Conservation (phyloP, 1,140 invertebrate genomes). For the Mesaphorura yosii region DNA sequence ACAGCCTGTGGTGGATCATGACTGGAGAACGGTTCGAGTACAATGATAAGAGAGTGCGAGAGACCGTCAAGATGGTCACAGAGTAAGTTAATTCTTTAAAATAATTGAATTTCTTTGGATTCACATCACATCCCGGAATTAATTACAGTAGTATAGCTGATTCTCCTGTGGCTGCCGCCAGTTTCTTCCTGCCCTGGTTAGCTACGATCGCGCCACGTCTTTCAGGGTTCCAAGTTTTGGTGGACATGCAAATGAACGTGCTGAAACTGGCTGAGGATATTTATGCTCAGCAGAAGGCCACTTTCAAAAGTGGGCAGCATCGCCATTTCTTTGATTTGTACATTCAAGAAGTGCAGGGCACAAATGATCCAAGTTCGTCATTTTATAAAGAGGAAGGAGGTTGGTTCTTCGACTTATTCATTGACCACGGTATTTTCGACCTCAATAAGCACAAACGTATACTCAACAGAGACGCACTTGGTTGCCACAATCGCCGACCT, state of each 20-base stretch:
- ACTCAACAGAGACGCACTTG: neutral
- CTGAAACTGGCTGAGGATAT: neutral
- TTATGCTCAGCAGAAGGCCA: neutral
- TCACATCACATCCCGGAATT: neutral
- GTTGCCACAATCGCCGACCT: neutral
- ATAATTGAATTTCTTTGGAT: no score
- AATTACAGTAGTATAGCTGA: neutral
- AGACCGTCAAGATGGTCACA: neutral
- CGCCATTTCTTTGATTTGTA: slow-evolving; percentile 11
- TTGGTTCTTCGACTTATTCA: no score
- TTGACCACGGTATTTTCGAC: no score
- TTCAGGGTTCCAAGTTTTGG: slow-evolving; percentile 61
- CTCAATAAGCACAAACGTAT: no score
- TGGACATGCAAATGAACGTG: neutral
- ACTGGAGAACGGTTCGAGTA: neutral
- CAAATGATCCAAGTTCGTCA: no score
- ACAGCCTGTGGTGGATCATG: slow-evolving; percentile 12
- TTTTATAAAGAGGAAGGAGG: no score
- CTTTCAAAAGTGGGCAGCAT: neutral
- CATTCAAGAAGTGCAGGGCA: no score
- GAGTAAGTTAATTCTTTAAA: no score
- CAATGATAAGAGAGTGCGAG: slow-evolving; percentile 1
- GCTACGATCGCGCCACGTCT: slow-evolving; percentile 46
- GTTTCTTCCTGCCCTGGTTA: slow-evolving; percentile 10
- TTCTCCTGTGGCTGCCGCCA: neutral